These are phyloP conservation scores for Bactericera cockerelli DNA, from an alignment of 1,140 invertebrate genomes.

Conservation along the genomic window DNA sequence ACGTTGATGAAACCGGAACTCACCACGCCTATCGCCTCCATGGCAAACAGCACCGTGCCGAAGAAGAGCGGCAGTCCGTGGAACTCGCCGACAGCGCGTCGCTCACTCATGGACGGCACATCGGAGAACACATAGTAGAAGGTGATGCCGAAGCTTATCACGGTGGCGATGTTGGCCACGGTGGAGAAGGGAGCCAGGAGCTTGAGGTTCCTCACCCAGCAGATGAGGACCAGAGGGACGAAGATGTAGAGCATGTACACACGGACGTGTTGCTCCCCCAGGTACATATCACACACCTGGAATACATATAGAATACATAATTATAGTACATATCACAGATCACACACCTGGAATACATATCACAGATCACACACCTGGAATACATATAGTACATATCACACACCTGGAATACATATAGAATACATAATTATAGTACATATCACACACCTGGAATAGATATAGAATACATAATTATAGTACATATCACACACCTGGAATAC, in stretches of 20 bases:
- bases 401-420: too few relatives aligned
- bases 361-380: too few relatives aligned
- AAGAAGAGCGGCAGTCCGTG: conserved; percentile 42
- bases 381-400: too few relatives aligned
- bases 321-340: conserved; percentile 1
- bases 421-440: too few relatives aligned
- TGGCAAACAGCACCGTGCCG: conserved; percentile 44
- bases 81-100: conserved; percentile 30
- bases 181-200: conserved; percentile 55
- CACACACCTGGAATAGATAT: too few relatives aligned
- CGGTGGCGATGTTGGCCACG: conserved; percentile 49
- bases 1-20: conserved; percentile 43
- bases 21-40: conserved; percentile 49
- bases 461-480: too few relatives aligned
- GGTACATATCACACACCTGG: conserved; percentile 36
- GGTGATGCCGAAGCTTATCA: conserved; percentile 45
- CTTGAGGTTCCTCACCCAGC: conserved; percentile 54
- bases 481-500: too few relatives aligned
- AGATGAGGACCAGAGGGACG: conserved; percentile 47
- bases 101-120: conserved; percentile 32
- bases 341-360: neutral
- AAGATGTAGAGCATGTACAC: conserved; percentile 42
- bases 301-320: too few relatives aligned
- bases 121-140: conserved; percentile 51
- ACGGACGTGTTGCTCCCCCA: conserved; percentile 28